Evolutionary conservation across 2,888 invertebrate species (phyloP).

Genomic region (Palloptera scutellata): DNA sequence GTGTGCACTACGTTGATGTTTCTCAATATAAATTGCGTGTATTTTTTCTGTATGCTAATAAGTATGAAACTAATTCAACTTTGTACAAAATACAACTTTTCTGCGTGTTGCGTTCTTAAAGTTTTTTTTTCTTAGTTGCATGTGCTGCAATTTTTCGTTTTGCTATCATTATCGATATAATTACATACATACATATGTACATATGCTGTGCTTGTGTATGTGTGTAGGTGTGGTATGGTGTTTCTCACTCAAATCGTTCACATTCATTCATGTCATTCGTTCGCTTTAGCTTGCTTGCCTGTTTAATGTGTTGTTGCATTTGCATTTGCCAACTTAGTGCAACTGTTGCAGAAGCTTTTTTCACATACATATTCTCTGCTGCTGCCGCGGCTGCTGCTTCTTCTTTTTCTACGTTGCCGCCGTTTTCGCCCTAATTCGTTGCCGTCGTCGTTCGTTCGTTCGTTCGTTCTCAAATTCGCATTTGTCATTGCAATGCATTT

Average conservation of each 20-base stretch:
- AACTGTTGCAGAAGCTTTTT: slow-evolving; percentile 39
- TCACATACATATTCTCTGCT: slow-evolving; percentile 2
- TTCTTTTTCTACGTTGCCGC: neutral
- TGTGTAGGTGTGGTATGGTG: slow-evolving; percentile 25
- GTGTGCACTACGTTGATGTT: neutral
- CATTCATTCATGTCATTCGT: slow-evolving; percentile 8
- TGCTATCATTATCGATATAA: neutral
- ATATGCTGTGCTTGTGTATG: slow-evolving; percentile 24
- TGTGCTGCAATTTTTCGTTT: neutral
- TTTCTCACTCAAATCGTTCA: neutral
- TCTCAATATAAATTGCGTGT: neutral
- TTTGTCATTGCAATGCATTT: slow-evolving; percentile 13
- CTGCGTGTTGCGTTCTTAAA: neutral
- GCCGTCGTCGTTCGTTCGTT: slow-evolving; percentile 23
- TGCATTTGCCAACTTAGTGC: slow-evolving; percentile 44
- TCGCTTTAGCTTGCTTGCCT: slow-evolving; percentile 22
- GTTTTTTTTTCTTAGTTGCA: neutral
- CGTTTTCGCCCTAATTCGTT: slow-evolving; percentile 30
- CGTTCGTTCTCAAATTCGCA: slow-evolving; percentile 35
- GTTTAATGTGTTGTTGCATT: slow-evolving; percentile 40
- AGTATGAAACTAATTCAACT: neutral
- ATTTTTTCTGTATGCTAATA: neutral
- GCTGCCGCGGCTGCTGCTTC: slow-evolving; percentile 10
- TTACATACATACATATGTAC: neutral
- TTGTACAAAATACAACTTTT: neutral